Evolutionary conservation across 2,797 vertebrate species (phyloP).

Genomic region (Setipinna tenuifilis): DNA sequence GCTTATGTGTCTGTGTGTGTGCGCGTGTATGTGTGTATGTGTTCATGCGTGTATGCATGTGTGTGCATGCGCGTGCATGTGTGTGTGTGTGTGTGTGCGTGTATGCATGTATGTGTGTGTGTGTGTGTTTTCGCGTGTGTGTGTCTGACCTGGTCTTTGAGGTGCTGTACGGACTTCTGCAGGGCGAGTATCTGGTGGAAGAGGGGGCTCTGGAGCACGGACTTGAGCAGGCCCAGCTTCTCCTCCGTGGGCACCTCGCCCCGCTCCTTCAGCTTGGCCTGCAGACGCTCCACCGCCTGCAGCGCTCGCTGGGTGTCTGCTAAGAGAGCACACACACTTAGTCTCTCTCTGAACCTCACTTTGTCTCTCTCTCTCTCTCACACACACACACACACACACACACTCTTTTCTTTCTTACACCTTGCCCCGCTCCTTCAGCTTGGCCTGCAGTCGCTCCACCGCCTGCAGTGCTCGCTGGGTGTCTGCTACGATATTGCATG

Average conservation of each 20-base stretch:
- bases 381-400: too few relatives aligned
- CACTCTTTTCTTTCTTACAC: not conserved
- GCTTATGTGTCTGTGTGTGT: not conserved
- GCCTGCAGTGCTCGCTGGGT: constrained; percentile 92
- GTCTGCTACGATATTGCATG: constrained; percentile 77
- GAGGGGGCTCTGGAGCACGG: constrained; percentile 94
- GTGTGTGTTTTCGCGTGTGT: not conserved
- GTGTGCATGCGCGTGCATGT: not conserved
- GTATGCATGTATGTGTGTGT: not conserved
- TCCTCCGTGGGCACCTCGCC: constrained; percentile 90
- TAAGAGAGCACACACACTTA: constrained; percentile 56
- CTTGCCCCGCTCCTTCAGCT: constrained; percentile 82
- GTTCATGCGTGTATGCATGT: not conserved
- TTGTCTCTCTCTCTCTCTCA: not conserved
- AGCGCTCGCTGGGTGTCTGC: constrained; percentile 91
- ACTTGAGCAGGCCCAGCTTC: constrained; percentile 89
- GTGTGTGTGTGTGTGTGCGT: not conserved
- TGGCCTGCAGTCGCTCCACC: constrained; percentile 91
- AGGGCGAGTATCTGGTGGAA: constrained; percentile 94
- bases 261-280: constrained; percentile 90
- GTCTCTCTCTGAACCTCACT: not conserved
- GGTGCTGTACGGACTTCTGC: constrained; percentile 90
- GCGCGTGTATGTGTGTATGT: not conserved
- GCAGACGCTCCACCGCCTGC: constrained; percentile 94
- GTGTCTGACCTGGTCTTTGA: constrained; percentile 87